Evolutionary conservation across 2,888 invertebrate species (phyloP).

Genomic region (Digitonthophagus gazella): DNA sequence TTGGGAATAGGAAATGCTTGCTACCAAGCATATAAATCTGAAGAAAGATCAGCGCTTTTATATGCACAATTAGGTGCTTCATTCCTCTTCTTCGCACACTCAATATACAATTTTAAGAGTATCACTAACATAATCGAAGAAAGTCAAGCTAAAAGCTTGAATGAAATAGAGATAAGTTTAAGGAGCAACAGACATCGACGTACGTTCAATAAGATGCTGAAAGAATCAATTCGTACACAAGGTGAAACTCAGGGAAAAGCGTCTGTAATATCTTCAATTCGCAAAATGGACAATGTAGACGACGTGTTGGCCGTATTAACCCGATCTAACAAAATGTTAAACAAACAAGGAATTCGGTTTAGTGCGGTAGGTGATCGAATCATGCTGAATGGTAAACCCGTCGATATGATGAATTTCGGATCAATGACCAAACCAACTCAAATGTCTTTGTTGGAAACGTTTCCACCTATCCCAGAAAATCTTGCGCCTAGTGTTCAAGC

Average conservation of each 20-base stretch:
- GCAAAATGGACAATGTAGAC: constrained; percentile 56
- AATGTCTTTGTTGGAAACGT: constrained; percentile 32
- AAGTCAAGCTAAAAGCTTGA: constrained; percentile 55
- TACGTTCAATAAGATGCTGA: constrained; percentile 59
- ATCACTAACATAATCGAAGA: constrained; percentile 48
- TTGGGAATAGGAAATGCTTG: constrained; percentile 29
- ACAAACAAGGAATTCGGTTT: constrained; percentile 50
- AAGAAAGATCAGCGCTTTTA: constrained; percentile 28
- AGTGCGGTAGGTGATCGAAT: constrained; percentile 40
- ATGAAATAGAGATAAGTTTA: constrained; percentile 55
- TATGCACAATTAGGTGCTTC: constrained; percentile 32
- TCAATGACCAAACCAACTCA: constrained; percentile 36
- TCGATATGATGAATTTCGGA: constrained; percentile 41
- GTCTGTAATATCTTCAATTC: constrained; percentile 57
- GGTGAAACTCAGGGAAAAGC: constrained; percentile 53
- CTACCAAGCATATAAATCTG: constrained; percentile 28
- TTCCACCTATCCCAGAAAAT: constrained; percentile 27
- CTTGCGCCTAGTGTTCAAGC: neutral
- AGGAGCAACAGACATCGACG: constrained; percentile 59
- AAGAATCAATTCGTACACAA: constrained; percentile 54
- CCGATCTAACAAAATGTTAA: constrained; percentile 56
- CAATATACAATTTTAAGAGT: constrained; percentile 32
- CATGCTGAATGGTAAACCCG: constrained; percentile 38
- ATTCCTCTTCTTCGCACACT: constrained; percentile 34
- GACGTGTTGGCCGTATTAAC: constrained; percentile 58